phyloP scores from a whole-genome alignment of 37 sponge, comb jelly and placozoan genomes.

The Halisarca cf. caerulea region DNA sequence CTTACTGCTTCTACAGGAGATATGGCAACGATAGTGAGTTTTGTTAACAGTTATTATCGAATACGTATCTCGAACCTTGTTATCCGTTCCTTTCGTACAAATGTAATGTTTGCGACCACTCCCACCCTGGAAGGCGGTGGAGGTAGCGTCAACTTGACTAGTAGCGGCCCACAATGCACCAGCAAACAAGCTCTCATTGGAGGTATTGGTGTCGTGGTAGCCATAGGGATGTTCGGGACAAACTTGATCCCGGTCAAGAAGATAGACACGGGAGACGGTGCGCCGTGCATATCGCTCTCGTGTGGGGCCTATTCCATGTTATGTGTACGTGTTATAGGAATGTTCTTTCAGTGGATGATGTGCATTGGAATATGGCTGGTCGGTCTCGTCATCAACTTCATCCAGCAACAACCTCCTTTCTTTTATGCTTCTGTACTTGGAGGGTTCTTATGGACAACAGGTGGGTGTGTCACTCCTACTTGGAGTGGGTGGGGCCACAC shows the following conservation, averaged over 20 bases:
- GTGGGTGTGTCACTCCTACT: constrained; percentile 27
- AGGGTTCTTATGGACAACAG: constrained; percentile 76
- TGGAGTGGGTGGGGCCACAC: neutral
- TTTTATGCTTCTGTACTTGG: constrained; percentile 67
- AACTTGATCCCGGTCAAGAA: constrained; percentile 89
- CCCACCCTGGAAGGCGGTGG: too few species aligned
- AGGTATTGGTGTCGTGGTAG: constrained; percentile 46
- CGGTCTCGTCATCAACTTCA: constrained; percentile 72
- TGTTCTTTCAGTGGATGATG: constrained; percentile 93
- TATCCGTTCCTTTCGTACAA: too few species aligned
- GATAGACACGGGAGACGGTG: constrained; percentile 90
- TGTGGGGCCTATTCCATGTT: neutral
- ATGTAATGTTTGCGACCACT: too few species aligned
- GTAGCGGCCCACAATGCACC: neutral
- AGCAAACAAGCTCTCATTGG: constrained; percentile 37
- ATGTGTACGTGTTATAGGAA: constrained; percentile 26
- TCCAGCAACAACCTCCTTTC: constrained; percentile 60
- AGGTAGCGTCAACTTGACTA: neutral
- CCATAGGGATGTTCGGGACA: constrained; percentile 74
- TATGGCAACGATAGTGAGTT: too few species aligned
- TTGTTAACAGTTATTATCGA: too few species aligned
- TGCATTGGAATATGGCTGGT: constrained; percentile 86
- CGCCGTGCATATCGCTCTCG: neutral
- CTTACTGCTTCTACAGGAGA: too few species aligned
- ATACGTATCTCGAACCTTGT: too few species aligned